Conservation (phyloP, 2,888 invertebrate genomes). For the Phania funesta region DNA sequence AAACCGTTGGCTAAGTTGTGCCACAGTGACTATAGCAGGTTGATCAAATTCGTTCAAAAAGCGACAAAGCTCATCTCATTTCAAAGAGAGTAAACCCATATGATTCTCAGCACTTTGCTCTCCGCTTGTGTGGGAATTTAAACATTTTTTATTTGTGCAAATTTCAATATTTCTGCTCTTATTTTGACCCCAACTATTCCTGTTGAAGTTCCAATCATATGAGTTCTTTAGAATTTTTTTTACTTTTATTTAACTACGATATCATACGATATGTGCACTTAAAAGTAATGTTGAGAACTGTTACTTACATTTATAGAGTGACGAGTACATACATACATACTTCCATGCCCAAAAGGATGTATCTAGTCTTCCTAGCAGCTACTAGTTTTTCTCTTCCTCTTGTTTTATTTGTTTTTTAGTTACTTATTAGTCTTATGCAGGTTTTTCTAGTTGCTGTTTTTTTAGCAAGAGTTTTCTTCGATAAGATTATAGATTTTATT, state of each 20-base stretch:
- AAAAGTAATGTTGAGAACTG: conserved; percentile 35
- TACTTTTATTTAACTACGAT: conserved; percentile 20
- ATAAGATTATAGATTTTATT: too few species aligned
- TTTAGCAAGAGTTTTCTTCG: too few species aligned
- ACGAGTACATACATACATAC: background rate
- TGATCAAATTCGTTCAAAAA: too few species aligned
- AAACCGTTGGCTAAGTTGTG: too few species aligned
- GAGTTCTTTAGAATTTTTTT: conserved; percentile 28
- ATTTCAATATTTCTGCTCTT: background rate
- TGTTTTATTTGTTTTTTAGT: conserved; percentile 45
- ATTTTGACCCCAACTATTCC: background rate
- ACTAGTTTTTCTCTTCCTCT: background rate
- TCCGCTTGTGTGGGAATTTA: too few species aligned
- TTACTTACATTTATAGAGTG: conserved; percentile 18
- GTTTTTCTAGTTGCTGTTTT: conserved; percentile 36
- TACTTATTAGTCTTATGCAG: conserved; percentile 57
- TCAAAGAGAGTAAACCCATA: too few species aligned
- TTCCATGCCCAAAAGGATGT: conserved; percentile 15
- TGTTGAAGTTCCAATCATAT: background rate
- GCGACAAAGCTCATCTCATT: too few species aligned
- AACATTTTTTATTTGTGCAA: too few species aligned
- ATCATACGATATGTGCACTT: conserved; percentile 42
- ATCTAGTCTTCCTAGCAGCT: conserved; percentile 23
- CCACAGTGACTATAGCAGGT: too few species aligned
- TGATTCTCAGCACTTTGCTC: too few species aligned